Conservation (phyloP, 2,797 vertebrate species). For the Acrocephalus scirpaceus region DNA sequence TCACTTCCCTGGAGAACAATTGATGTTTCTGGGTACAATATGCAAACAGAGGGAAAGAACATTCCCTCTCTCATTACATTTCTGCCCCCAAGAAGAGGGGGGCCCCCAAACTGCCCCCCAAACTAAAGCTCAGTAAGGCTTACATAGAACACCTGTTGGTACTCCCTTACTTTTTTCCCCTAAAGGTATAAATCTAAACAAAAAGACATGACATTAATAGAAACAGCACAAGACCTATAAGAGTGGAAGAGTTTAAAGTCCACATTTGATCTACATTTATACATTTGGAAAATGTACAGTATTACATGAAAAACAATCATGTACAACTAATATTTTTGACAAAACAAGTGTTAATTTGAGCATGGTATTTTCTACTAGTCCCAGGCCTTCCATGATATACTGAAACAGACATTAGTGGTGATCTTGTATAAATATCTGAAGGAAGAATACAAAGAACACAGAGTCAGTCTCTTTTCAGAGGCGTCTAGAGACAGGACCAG, state of each 20-base stretch:
- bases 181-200: background rate
- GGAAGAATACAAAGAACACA: background rate
- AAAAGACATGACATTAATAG: background rate
- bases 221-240: background rate
- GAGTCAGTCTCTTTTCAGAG: background rate
- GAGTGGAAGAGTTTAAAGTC: background rate
- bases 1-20: background rate
- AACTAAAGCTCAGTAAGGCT: background rate
- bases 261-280: background rate
- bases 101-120: background rate
- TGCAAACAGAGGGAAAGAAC: background rate
- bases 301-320: background rate
- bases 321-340: background rate
- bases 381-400: background rate
- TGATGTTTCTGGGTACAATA: rapidly evolving
- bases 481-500: background rate
- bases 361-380: background rate
- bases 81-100: background rate
- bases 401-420: background rate
- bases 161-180: rapidly evolving
- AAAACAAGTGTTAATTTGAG: background rate
- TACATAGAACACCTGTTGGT: background rate
- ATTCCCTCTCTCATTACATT: background rate
- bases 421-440: background rate
- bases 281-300: background rate